A percentile compares a stretch with the other conserved stretches of the same genome.
Conservation (phyloP, 2,113 vertebrate species). For the Myrmophylax atrothorax region DNA sequence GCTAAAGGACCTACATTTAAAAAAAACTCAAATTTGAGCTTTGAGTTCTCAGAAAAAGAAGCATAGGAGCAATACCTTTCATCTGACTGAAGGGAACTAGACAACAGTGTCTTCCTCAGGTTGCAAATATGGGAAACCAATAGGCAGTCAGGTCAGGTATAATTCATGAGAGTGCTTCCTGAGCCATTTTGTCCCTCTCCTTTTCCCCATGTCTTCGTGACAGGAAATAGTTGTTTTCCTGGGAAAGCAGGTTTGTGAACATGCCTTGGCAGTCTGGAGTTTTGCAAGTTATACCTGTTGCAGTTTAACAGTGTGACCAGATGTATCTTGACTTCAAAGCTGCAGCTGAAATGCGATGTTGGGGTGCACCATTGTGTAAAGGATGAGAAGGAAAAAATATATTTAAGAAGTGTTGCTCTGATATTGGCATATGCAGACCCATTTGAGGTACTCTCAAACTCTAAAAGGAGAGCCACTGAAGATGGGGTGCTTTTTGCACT, state of each 20-base stretch:
- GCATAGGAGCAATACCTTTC: background rate
- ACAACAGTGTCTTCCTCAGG: background rate
- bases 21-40: background rate
- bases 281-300: background rate
- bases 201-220: background rate
- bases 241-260: background rate
- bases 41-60: background rate
- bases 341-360: background rate
- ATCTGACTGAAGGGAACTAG: background rate
- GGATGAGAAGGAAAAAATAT: background rate
- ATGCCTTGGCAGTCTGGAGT: background rate
- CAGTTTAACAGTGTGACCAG: background rate
- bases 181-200: background rate
- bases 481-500: background rate
- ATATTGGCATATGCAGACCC: accelerated
- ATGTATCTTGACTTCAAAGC: background rate
- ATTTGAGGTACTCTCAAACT: background rate
- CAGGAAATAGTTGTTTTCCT: background rate
- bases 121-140: background rate
- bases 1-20: background rate
- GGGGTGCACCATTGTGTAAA: background rate
- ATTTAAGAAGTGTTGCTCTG: background rate
- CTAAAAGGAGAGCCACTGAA: background rate
- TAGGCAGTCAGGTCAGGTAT: background rate
- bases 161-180: background rate